Evolutionary conservation across 2,888 invertebrate genomes (phyloP).

Genomic region (Chloroclystis v-ata): DNA sequence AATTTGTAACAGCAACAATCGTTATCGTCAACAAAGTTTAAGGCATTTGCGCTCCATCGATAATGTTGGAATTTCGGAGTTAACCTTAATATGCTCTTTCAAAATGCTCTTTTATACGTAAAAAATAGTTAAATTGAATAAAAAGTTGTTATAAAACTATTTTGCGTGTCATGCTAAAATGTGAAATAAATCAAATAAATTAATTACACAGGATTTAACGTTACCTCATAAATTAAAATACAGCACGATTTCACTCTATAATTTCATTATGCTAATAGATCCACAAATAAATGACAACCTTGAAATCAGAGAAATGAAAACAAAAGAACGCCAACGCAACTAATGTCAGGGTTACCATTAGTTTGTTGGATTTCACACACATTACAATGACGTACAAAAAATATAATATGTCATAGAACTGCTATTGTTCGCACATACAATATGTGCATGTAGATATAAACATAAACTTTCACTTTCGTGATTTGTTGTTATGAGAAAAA

Average conservation of each 20-base stretch:
- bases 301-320: slow-evolving; percentile 22
- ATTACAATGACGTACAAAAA: slow-evolving; percentile 30
- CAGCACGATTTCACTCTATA: too few species aligned
- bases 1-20: too few species aligned
- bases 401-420: slow-evolving; percentile 35
- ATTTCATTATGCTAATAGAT: neutral
- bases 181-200: too few species aligned
- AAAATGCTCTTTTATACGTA: too few species aligned
- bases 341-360: slow-evolving; percentile 22
- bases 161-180: too few species aligned
- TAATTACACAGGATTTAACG: too few species aligned
- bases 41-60: slow-evolving; percentile 41
- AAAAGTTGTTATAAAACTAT: too few species aligned
- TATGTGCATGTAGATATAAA: too few species aligned
- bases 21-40: slow-evolving; percentile 40
- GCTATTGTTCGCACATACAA: slow-evolving; percentile 42
- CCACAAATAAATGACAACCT: slow-evolving; percentile 18
- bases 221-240: too few species aligned
- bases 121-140: too few species aligned
- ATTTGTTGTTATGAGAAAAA: slow-evolving; percentile 17
- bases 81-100: slow-evolving; percentile 9
- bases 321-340: slow-evolving; percentile 23
- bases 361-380: slow-evolving; percentile 26
- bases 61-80: slow-evolving; percentile 27
- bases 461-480: slow-evolving; percentile 43